A percentile compares a stretch with the other conserved stretches of the same genome.
Evolutionary conservation across 64 coral and sea anemone species (phyloP).

Genomic region (Trachythela sp.): DNA sequence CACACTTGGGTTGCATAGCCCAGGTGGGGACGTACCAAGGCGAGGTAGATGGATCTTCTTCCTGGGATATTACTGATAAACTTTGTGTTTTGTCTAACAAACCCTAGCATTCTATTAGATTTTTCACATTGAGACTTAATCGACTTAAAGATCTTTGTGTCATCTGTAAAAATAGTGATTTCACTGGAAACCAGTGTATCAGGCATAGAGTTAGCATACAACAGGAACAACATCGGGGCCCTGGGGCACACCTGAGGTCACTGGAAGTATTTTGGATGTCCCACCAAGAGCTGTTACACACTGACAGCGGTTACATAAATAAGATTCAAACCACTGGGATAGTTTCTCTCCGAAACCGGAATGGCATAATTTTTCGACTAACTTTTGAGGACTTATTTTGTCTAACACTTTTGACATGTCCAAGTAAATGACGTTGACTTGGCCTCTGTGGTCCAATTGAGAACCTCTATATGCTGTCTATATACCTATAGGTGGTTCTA

Average conservation of each 20-base stretch:
- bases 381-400: constrained; percentile 18
- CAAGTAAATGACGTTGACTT: no score
- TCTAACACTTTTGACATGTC: constrained; percentile 19
- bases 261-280: constrained; percentile 1
- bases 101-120: constrained; percentile 34
- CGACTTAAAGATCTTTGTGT: neutral
- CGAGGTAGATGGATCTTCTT: constrained; percentile 33
- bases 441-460: constrained; percentile 23
- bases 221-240: constrained; percentile 18
- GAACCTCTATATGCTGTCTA: no score
- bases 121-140: constrained; percentile 17
- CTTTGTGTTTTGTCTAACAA: no score
- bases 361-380: neutral
- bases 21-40: constrained; percentile 21
- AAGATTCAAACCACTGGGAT: constrained; percentile 11
- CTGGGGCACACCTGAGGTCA: neutral
- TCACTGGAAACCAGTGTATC: neutral
- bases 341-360: constrained; percentile 12
- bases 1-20: neutral
- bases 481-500: no score
- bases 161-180: neutral
- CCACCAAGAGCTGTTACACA: neutral
- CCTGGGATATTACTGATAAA: constrained; percentile 19
- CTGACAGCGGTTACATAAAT: constrained; percentile 25
- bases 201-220: constrained; percentile 20